phyloP scores from a whole-genome alignment of 2,113 vertebrate genomes.

The Mionectes macconnelli region DNA sequence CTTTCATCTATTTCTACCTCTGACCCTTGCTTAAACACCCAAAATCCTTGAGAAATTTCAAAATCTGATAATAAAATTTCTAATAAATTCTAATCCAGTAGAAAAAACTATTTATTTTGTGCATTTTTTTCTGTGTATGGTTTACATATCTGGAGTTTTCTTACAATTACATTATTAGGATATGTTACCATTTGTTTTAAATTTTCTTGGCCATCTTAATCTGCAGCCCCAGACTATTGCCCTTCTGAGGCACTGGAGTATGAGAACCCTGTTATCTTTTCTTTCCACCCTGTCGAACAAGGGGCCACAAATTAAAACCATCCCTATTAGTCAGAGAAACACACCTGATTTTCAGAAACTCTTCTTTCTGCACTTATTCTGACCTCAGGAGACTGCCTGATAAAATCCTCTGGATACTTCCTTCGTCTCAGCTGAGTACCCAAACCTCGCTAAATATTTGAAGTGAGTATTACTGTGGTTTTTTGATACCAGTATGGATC shows the following conservation, averaged over 20 bases:
- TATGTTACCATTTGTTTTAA: background rate
- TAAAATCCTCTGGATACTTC: background rate
- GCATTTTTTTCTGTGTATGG: background rate
- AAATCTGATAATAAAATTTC: background rate
- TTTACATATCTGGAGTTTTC: background rate
- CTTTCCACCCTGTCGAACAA: background rate
- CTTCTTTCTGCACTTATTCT: background rate
- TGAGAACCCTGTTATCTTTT: background rate
- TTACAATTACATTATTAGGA: background rate
- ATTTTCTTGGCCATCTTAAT: background rate
- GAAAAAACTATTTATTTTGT: background rate
- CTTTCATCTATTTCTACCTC: background rate
- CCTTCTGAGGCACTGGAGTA: background rate
- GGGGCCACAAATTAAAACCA: background rate
- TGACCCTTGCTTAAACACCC: background rate
- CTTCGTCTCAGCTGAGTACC: background rate
- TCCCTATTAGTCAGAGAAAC: background rate
- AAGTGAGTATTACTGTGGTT: background rate
- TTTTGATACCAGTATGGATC: background rate
- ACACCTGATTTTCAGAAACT: background rate
- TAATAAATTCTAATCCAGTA: background rate
- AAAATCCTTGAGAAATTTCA: background rate
- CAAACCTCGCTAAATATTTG: background rate
- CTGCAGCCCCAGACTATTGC: background rate
- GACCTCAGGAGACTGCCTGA: background rate